phyloP scores from a whole-genome alignment of 2,797 vertebrate species.

The Staurois parvus region DNA sequence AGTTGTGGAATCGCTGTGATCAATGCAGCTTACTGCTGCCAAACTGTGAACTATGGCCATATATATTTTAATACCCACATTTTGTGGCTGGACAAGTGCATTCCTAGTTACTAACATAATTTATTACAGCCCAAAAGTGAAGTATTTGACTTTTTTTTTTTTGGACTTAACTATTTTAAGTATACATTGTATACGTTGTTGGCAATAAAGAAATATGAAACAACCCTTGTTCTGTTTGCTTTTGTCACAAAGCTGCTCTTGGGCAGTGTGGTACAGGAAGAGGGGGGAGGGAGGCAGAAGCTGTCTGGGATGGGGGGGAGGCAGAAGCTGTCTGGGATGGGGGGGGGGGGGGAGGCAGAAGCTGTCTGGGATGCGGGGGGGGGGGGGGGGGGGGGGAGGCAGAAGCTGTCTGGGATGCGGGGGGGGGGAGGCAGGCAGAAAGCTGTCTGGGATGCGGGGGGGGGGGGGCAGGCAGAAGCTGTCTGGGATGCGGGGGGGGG shows the following conservation, averaged over 20 bases:
- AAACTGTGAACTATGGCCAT: slow-evolving; percentile 84
- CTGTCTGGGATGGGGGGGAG: not conserved
- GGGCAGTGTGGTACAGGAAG: no score
- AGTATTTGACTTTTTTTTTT: slow-evolving; percentile 80
- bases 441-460: no score
- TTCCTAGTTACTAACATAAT: slow-evolving; percentile 85
- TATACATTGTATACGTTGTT: slow-evolving; percentile 71
- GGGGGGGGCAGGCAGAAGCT: no score
- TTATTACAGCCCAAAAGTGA: slow-evolving; percentile 94
- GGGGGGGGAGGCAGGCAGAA: no score
- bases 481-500: no score
- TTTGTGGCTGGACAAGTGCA: slow-evolving; percentile 82
- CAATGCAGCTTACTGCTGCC: slow-evolving; percentile 77
- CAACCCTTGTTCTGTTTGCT: not conserved
- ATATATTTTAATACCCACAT: slow-evolving; percentile 70
- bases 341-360: no score
- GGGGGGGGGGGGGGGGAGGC: no score
- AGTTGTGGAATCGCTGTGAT: slow-evolving; percentile 82
- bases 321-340: no score
- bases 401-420: no score
- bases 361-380: no score
- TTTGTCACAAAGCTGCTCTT: not conserved
- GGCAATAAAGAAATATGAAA: slow-evolving; percentile 77
- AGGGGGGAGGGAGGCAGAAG: not conserved
- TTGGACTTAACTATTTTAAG: slow-evolving; percentile 76